Evolutionary conservation across 2,113 vertebrate species (phyloP), one percentile per base, ranked within the genome.

Genomic region (Amia ocellicauda): DNA sequence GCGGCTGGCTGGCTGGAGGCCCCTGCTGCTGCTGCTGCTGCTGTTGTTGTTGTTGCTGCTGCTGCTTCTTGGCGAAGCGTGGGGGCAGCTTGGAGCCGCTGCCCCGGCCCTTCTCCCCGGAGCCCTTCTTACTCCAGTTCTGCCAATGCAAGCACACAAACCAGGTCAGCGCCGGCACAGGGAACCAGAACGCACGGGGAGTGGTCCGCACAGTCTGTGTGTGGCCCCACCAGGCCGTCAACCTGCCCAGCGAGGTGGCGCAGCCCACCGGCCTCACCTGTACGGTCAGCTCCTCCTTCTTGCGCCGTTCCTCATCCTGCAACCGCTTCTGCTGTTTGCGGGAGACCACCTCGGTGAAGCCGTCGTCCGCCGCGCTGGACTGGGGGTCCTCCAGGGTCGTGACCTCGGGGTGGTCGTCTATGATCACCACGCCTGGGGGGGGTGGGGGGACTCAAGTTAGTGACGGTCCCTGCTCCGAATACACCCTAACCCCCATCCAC

Each of bases 321-420:
- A 99, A 80, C 1, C 97, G 95, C 84, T 99, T 99, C 60, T 99
- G 97, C 54, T 98, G 97, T 72, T 99, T 99, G 71, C 96, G 95
- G 28, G 97, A 99, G 51, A 99, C 95, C 19, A 99, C 97, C 80
- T 99, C 96, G 24, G 97, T 99, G 79, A 99, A 99, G 51, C 97
- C 97, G 68, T 98, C 97, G 72, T 97, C 95, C 61, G 92, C 95
- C 69, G 93, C 71, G 78, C 85, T 98, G 69, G 93, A 97, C 71
- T 96, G 97, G 1, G 90, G 90, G 75, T 99, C 97, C 82, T 99
- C 97, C 69, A 95, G 89, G 49, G 95, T 96, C n/a, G 96, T 99
- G 60, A 99, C 96, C 84, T 98, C 96, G 23, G 97, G 97, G 74
- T 99, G 97, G 76, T 99, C 97, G 71, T 99, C 97, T 74, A 99